Conservation (phyloP, 2,888 invertebrate genomes). For the Lapara coniferarum region DNA sequence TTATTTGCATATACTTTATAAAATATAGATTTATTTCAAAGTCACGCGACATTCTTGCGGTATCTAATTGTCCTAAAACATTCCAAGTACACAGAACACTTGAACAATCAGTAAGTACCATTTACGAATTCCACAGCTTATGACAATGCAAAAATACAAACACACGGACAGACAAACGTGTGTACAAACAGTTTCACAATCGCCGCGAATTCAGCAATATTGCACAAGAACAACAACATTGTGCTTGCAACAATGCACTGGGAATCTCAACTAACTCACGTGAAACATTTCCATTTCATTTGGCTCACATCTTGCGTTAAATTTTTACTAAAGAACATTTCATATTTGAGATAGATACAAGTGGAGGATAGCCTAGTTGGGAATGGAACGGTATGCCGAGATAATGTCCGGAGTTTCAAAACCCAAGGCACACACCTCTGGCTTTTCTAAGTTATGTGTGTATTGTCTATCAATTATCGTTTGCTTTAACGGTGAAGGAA, state of each 20-base stretch:
- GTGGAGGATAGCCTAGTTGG: no score
- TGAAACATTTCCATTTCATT: slow-evolving; percentile 48
- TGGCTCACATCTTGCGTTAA: slow-evolving; percentile 36
- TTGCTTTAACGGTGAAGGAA: no score
- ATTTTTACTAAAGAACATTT: slow-evolving; percentile 26
- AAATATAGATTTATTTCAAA: no score
- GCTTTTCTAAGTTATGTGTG: no score
- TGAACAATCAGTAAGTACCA: slow-evolving; percentile 37
- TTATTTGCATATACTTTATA: no score
- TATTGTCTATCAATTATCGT: no score
- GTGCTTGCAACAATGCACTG: slow-evolving; percentile 71
- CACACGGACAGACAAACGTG: slow-evolving; percentile 63
- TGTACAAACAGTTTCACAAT: slow-evolving; percentile 66
- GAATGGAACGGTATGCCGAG: no score
- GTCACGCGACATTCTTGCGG: background rate
- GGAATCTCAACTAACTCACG: slow-evolving; percentile 60
- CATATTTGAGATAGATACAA: background rate
- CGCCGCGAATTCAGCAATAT: slow-evolving; percentile 73
- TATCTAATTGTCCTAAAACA: slow-evolving; percentile 18
- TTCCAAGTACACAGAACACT: slow-evolving; percentile 28
- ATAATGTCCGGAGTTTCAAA: no score
- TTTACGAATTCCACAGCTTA: slow-evolving; percentile 53
- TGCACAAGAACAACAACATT: slow-evolving; percentile 77
- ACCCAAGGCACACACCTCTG: no score
- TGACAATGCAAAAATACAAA: slow-evolving; percentile 66